Evolutionary conservation across 2,113 vertebrate genomes (phyloP).

Genomic region (Actinemys pallida): DNA sequence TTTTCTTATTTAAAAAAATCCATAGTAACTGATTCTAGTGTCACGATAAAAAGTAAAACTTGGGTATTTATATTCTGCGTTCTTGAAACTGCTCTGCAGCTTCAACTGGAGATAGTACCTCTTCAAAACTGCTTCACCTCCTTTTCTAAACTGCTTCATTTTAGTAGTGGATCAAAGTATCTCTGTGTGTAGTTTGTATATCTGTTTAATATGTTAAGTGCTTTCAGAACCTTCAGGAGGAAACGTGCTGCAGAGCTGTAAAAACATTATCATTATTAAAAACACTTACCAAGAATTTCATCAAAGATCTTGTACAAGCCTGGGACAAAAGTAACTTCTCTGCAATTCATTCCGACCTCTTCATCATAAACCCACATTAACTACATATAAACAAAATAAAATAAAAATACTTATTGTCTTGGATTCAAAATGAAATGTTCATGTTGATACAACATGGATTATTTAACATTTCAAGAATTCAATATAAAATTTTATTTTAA

Average conservation of each 20-base stretch:
- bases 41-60: background rate
- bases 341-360: slow-evolving; percentile 95
- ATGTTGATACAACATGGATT: background rate
- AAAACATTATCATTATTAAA: background rate
- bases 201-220: background rate
- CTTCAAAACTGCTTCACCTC: background rate
- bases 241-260: background rate
- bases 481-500: background rate
- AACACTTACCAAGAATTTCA: slow-evolving; percentile 96
- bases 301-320: slow-evolving; percentile 99
- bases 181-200: background rate
- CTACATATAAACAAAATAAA: slow-evolving; percentile 77
- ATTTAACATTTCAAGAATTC: background rate
- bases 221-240: background rate
- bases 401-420: slow-evolving; percentile 28
- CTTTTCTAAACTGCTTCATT: background rate
- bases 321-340: slow-evolving; percentile 97
- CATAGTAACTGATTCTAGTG: background rate
- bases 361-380: slow-evolving; percentile 99
- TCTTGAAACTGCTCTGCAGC: background rate
- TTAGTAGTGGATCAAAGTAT: background rate
- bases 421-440: background rate
- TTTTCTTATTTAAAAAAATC: background rate
- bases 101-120: background rate
- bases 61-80: background rate